Percentiles rank a stretch among this genome's conserved stretches.
These are phyloP conservation scores for Chrysochloris asiatica DNA, from an alignment of 2,113 vertebrate species.

Conservation along the genomic window DNA sequence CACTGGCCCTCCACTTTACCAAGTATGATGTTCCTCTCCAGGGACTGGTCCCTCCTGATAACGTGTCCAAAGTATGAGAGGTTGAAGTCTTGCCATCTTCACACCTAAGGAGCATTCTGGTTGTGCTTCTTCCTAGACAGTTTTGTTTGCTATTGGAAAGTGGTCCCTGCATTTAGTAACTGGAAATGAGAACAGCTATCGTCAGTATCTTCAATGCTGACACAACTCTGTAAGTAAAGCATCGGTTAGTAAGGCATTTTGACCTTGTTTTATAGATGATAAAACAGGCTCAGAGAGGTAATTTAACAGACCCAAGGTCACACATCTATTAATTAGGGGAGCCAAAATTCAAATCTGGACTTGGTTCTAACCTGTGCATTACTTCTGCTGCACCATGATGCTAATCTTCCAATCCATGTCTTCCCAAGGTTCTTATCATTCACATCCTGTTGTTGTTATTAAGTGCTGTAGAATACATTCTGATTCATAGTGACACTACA, in stretches of 20 bases:
- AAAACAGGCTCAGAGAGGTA: neutral
- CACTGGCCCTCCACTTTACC: too few species aligned
- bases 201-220: neutral
- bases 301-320: neutral
- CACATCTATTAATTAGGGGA: neutral
- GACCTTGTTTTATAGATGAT: constrained; percentile 17
- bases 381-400: neutral
- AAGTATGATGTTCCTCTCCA: too few species aligned
- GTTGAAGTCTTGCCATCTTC: too few species aligned
- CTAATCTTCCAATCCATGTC: neutral
- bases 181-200: constrained; percentile 11
- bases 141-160: neutral
- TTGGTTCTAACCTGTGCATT: neutral
- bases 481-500: too few species aligned
- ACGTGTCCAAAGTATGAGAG: too few species aligned
- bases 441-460: too few species aligned
- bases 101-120: too few species aligned
- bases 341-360: neutral
- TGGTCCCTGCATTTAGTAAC: neutral
- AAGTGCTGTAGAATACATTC: too few species aligned
- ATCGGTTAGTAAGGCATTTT: neutral
- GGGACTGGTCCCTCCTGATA: too few species aligned
- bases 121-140: too few species aligned
- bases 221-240: neutral
- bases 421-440: neutral